A percentile compares a stretch with the other conserved stretches of the same genome.
phyloP scores from a whole-genome alignment of 2,888 invertebrate species.

The Drosophila yooni region DNA sequence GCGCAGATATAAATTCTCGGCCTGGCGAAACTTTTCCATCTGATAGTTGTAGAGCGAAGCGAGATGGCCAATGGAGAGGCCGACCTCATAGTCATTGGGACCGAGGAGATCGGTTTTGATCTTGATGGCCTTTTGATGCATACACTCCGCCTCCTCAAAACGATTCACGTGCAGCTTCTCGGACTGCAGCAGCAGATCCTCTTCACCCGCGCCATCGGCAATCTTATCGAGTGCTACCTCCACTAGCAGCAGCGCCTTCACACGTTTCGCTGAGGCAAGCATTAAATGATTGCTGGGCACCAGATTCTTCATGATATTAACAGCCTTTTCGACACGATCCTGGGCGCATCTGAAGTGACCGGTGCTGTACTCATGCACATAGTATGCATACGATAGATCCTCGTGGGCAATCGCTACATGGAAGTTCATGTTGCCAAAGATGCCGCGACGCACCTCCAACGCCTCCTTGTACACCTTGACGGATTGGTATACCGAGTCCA shows the following conservation, averaged over 20 bases:
- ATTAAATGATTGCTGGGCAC: conserved; percentile 93
- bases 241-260: conserved; percentile 96
- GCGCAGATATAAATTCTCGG: conserved; percentile 93
- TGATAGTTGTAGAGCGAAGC: conserved; percentile 98
- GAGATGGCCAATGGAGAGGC: conserved; percentile 95
- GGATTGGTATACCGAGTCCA: conserved; percentile 93
- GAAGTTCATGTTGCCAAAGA: conserved; percentile 94
- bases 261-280: conserved; percentile 94
- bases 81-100: conserved; percentile 95
- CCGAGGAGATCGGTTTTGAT: conserved; percentile 96
- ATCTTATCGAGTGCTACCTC: conserved; percentile 95
- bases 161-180: conserved; percentile 94
- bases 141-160: conserved; percentile 94
- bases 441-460: conserved; percentile 89
- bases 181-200: conserved; percentile 90
- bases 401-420: conserved; percentile 96
- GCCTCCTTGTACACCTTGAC: conserved; percentile 93
- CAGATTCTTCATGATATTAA: conserved; percentile 91
- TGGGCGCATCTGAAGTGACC: conserved; percentile 93
- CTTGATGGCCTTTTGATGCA: conserved; percentile 96
- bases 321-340: conserved; percentile 93
- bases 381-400: conserved; percentile 96
- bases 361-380: conserved; percentile 95
- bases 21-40: conserved; percentile 93
- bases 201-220: conserved; percentile 86